Evolutionary conservation across 2,888 invertebrate genomes (phyloP), one percentile per base, ranked within the genome.

Genomic region (Pristionchus maxplancki): DNA sequence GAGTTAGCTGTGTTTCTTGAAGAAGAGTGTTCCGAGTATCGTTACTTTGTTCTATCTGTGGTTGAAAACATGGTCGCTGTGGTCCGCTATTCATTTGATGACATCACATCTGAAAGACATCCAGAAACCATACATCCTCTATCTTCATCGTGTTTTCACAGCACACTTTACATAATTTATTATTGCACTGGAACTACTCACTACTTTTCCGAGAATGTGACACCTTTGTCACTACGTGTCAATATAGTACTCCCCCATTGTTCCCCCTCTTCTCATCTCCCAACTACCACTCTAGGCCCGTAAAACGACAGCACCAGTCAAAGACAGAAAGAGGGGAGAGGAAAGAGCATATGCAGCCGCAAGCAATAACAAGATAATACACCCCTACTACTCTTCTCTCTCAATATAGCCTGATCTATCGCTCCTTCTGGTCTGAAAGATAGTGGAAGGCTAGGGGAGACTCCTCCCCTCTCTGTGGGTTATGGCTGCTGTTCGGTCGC

Each of bases 331-430:
- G 44, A 78, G 44, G 17, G n/a, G 8, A 40, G 44, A 13, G 44
- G 28, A 20, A n/a, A 44, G 11, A n/a, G 78, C 44, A 48, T 40
- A 31, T 40, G 71, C 71, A 74, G 64, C 64, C 37, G 20, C 58
- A 24, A 48, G 24, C 78, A 78, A 78, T 78, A 78, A 78, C 78
- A 78, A 78, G 78, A 78, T 78, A 78, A 78, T 78, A 78, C 78
- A 78, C 78, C 78, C 78, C 71, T 37, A 71, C 37, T 74, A 28
- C 15, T 13, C 13, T 28, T 74, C 40, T 74, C 71, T 74, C 71
- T 74, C 37, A 15, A 28, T 74, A 15, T 74, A 0, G 11, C 71
- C 15, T 31, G n/a, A 20, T 74, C 40, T 3, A 37, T 74, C 40
- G n/a, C 37, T 74, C 37, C 5, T 13, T 74, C 24, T 40, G 31